phyloP scores from a whole-genome alignment of 2,888 invertebrate genomes.

The Tribolium freemani region DNA sequence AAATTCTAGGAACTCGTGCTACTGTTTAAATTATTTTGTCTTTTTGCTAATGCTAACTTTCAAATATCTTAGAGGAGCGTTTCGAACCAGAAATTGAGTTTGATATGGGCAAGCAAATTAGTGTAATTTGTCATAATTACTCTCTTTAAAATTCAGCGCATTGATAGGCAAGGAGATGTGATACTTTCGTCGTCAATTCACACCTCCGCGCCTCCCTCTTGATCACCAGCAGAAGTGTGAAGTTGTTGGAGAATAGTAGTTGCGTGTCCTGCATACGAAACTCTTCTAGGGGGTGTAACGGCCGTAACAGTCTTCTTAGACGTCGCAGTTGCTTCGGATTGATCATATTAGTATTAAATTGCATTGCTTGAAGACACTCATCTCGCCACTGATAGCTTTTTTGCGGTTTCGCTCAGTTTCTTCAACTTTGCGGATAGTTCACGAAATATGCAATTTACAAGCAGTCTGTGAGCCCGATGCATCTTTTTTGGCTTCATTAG shows the following conservation, averaged over 20 bases:
- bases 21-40: too few relatives aligned
- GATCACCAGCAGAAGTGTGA: constrained; percentile 58
- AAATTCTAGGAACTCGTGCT: too few relatives aligned
- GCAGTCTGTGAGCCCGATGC: background rate
- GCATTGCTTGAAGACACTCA: constrained; percentile 28
- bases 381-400: constrained; percentile 1
- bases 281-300: constrained; percentile 16
- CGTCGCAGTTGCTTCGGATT: constrained; percentile 6
- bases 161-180: constrained; percentile 58
- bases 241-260: constrained; percentile 64
- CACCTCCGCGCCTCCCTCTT: constrained; percentile 43
- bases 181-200: constrained; percentile 53
- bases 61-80: too few relatives aligned
- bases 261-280: constrained; percentile 62
- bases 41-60: too few relatives aligned
- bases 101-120: background rate
- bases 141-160: constrained; percentile 46
- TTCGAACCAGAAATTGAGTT: background rate
- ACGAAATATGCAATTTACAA: background rate
- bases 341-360: constrained; percentile 38
- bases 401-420: constrained; percentile 14
- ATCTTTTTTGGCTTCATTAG: constrained; percentile 3
- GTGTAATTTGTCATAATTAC: constrained; percentile 41
- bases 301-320: constrained; percentile 18
- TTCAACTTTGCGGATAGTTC: background rate